A percentile compares a stretch with the other conserved stretches of the same genome.
Evolutionary conservation across 1,140 invertebrate genomes (phyloP).

Genomic region (Brachionus angularis): DNA sequence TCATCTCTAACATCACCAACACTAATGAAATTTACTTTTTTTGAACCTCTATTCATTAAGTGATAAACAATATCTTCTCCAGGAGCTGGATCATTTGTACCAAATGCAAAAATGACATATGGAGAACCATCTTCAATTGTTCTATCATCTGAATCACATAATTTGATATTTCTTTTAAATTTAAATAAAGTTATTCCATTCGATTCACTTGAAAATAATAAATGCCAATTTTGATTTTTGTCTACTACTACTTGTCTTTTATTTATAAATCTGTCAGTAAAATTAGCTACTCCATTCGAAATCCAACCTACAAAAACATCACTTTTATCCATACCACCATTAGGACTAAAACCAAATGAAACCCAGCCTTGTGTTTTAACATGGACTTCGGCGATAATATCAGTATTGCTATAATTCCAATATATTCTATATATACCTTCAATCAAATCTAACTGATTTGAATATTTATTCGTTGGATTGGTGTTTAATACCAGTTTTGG

Average conservation of each 20-base stretch:
- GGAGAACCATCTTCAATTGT: background rate
- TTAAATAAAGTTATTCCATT: constrained; percentile 42
- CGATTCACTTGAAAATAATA: background rate
- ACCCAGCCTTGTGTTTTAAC: constrained; percentile 69
- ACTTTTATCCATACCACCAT: constrained; percentile 71
- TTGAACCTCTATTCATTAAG: constrained; percentile 6
- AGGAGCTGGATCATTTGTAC: constrained; percentile 23
- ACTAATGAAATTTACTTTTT: background rate
- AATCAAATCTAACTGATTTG: background rate
- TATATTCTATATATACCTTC: constrained; percentile 19
- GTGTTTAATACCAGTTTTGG: background rate
- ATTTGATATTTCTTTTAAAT: constrained; percentile 35
- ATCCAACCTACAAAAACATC: constrained; percentile 80
- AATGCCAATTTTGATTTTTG: constrained; percentile 30
- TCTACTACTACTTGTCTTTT: constrained; percentile 12
- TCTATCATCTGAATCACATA: constrained; percentile 36
- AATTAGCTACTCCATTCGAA: constrained; percentile 53
- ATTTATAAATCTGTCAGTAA: constrained; percentile 40
- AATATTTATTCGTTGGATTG: background rate
- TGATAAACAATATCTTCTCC: constrained; percentile 22
- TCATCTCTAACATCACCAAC: background rate
- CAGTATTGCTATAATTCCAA: constrained; percentile 25
- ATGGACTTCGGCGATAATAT: constrained; percentile 16
- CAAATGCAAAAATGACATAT: constrained; percentile 42
- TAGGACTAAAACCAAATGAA: constrained; percentile 72